Evolutionary conservation across 2,888 invertebrate genomes (phyloP), one percentile per base, ranked within the genome.

Genomic region (Drosophila kuntzei): DNA sequence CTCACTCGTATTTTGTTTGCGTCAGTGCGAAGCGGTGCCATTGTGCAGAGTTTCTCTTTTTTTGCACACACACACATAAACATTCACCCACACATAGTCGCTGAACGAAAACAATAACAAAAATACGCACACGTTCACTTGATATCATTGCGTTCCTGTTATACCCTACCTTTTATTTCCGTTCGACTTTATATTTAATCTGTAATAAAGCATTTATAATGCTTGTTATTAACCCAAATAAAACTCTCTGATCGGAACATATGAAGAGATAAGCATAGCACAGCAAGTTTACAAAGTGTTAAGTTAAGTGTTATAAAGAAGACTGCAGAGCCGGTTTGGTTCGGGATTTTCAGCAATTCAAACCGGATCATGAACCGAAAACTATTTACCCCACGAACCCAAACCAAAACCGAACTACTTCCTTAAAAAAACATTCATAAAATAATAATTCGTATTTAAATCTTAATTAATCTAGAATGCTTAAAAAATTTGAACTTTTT

Each of bases 41-140:
- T 44, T 44, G 44, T 9, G 44, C 25, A 44, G 25, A 44, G 36
- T 60, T 60, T 60, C 55, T 60, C 60, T 60, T 54, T 54, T 60
- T 18, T 2, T 8, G 8, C 53, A 51, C 18, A 25, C 41, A 9
- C 16, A 34, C 12, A 16, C 25, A 22, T 3, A 12, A 6, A 2
- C 18, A 12, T 16, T 18, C 18, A 6, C 12, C 20, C 16, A 44
- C 20, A 7, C 7, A 37, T 1, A 25, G n/a, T 14, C 9, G 5
- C 29, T 7, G 14, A 16, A 39, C 5, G 27, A 41, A 29, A 53
- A 12, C 39, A 39, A 18, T 6, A 16, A 18, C 37, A 46, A n/a
- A 27, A 12, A 39, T n/a, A 39, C 12, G 20, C 37, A 25, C 37
- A 27, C 12, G 12, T 27, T 25, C 37, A 12, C 25, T 20, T 22